phyloP scores from a whole-genome alignment of 2,113 vertebrate genomes.

The Microcebus ravelobensis region DNA sequence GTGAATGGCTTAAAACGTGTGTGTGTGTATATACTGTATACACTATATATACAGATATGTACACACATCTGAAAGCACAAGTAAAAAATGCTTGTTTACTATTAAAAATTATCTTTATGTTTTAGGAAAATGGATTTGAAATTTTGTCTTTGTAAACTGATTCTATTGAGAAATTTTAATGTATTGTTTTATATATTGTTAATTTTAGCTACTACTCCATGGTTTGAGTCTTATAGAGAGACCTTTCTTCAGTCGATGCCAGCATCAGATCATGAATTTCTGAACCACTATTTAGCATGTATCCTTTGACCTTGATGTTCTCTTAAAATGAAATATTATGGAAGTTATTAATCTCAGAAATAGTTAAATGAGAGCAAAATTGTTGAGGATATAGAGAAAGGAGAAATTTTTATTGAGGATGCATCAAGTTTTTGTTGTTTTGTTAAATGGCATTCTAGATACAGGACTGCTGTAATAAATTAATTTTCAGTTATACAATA shows the following conservation, averaged over 20 bases:
- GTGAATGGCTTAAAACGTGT: neutral
- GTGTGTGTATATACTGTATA: neutral
- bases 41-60: neutral
- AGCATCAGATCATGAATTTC: conserved; percentile 96
- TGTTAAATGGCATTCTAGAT: neutral
- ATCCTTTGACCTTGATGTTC: conserved; percentile 89
- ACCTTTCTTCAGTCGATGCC: conserved; percentile 97
- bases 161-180: conserved; percentile 57
- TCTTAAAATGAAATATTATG: neutral
- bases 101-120: neutral
- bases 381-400: neutral
- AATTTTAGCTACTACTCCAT: conserved; percentile 95
- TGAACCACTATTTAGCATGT: conserved; percentile 99
- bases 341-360: conserved; percentile 45
- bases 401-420: conserved; percentile 42
- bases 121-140: conserved; percentile 48
- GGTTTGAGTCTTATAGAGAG: conserved; percentile 98
- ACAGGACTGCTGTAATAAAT: neutral
- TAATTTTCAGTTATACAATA: conserved; percentile 11
- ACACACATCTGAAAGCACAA: neutral
- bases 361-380: conserved; percentile 32
- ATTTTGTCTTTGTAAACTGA: conserved; percentile 53
- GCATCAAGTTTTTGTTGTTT: neutral
- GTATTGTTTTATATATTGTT: conserved; percentile 70
- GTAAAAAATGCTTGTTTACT: conserved; percentile 8